Base-by-base conservation (phyloP, 2,113 vertebrate genomes). In the Coturnix japonica region DNA sequence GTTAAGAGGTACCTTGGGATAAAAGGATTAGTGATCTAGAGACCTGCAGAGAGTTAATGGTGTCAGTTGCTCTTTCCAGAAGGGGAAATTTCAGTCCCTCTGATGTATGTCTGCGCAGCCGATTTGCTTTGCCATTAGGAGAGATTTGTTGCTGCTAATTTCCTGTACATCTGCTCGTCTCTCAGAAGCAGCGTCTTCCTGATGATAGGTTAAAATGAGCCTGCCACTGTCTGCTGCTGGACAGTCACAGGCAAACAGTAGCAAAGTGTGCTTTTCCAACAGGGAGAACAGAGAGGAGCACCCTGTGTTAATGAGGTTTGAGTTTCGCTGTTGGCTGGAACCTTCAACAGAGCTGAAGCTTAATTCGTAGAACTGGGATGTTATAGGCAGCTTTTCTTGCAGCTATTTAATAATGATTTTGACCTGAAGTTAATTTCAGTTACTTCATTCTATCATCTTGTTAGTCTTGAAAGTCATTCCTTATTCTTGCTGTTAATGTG, bases 91-190 rank as follows among this genome's bases (percentile, higher is more conserved):
- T 67, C 81, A 81, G 47, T 57, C 35, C 9, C 83, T 66, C 57
- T 84, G 66, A 44, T 85, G 60, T 71, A 26, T 49, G 64, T 87
- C 57, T 87, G 30, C 44, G 74, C 39, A 86, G 63, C 74, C 65
- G 54, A 93, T 84, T 79, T 79, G 81, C 6, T 75, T 89, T 92
- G 53, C 78, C 87, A 53, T 89, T 93, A 81, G 87, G 84, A 69
- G 67, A 44, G 73, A 79, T 75, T 89, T 89, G 59, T 76, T 91
- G 70, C 56, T 70, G 41, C 37, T 72, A 6, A 44, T 89, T 91
- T 95, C 93, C 93, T 95, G 81, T 81, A 43, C 78, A 84, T 92
- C 77, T 94, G 63, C 63, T 60, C 41, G 5, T 9, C 70, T 70
- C 46, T 74, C 69, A 80, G 53, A 59, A 67, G 86, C 61, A 43